Evolutionary conservation across 1,140 invertebrate genomes (phyloP), one percentile per base, ranked within the genome.

Genomic region (Drosophila miranda): DNA sequence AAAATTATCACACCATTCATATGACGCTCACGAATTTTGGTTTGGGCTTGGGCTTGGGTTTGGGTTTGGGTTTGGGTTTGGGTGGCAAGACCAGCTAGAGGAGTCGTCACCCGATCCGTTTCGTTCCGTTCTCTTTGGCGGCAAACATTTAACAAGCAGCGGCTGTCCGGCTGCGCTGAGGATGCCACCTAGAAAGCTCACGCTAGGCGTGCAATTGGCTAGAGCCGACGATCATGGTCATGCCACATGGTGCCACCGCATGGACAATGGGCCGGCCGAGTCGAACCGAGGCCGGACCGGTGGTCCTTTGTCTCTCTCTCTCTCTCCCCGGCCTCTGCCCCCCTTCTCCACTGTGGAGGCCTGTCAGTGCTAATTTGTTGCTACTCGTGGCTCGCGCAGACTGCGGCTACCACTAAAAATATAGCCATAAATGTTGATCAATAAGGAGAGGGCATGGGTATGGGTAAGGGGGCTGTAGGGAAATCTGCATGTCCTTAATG

Each of bases 1-100:
- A 78, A 87, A 86, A 86, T 86, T 86, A 86, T 86, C 81, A 87
- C 81, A 86, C 81, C 81, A 86, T 86, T 86, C 81, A 86, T 87
- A 86, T 87, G 81, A 86, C 81, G 81, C 81, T 86, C 81, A 86
- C 81, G 63, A 84, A 62, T 73, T n/a, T n/a, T n/a, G n/a, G n/a
- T n/a, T 63, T 21, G 53, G 42, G 8, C 51, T 7, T 19, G 19
- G 19, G 19, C 19, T 19, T 19, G 19, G 19, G 19, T 1, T 13
- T 14, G 30, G 30, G 8, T 26, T 2, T 30, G 30, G 30, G 6
- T 26, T 2, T 30, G 2, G 58, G 62, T 50, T 58, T 61, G 59
- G 43, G 43, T 64, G 61, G 62, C 49, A 49, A 66, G 19, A 23
- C 19, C 23, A 23, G n/a, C 51, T 9, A 14, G 26, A 23, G n/a